Conservation (phyloP, 2,888 invertebrate species). For the Drosophila anceps region DNA sequence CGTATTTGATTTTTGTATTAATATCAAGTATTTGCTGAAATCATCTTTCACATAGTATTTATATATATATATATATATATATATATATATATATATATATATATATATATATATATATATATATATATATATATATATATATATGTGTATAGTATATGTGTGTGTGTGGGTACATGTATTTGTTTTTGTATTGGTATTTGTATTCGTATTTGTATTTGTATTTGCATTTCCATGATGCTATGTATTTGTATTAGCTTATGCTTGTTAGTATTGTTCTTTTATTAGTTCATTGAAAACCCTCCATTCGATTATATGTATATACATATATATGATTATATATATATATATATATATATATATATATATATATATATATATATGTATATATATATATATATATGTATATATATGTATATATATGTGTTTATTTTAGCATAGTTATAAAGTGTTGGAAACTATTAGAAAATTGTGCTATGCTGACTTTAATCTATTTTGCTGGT, state of each 20-base stretch:
- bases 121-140: too few species aligned
- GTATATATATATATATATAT: too few species aligned
- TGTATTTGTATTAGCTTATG: constrained; percentile 35
- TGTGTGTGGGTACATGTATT: constrained; percentile 13
- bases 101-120: too few species aligned
- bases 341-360: background rate
- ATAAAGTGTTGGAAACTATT: constrained; percentile 7
- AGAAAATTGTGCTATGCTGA: background rate
- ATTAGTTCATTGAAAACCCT: constrained; percentile 54
- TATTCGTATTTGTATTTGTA: constrained; percentile 12
- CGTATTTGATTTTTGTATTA: constrained; percentile 30
- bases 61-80: too few species aligned
- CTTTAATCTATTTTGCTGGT: background rate
- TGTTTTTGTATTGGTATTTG: constrained; percentile 28
- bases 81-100: too few species aligned
- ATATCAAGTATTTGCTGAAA: constrained; percentile 26
- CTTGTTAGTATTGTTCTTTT: constrained; percentile 39
- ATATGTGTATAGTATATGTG: background rate
- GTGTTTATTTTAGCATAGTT: constrained; percentile 2
- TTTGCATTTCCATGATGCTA: constrained; percentile 30
- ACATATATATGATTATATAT: background rate
- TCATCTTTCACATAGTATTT: constrained; percentile 14
- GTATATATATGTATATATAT: too few species aligned
- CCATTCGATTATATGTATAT: constrained; percentile 44
- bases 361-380: background rate